Base-by-base conservation (phyloP, 2,888 invertebrate genomes). In the Pinctada fucata region DNA sequence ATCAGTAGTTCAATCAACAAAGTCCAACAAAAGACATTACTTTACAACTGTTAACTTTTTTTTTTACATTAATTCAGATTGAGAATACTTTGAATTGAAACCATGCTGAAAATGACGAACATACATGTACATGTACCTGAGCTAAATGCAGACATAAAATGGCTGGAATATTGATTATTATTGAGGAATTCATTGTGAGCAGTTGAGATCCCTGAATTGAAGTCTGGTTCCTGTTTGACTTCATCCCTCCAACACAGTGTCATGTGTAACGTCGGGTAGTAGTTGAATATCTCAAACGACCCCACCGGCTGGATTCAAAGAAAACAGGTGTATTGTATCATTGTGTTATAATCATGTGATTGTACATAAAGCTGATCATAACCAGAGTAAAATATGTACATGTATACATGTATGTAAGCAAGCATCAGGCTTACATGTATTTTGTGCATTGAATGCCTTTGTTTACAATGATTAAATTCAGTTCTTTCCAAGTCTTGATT, bases 221-320 rank as follows among this genome's bases (percentile, higher is more conserved):
- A 72, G 67, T 67, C 81, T 67, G 75, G 80, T 3, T 78, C 77
- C n/a, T 79, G 84, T 48, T 83, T 78, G 13, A 77, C 74, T 64
- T 83, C 82, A 48, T 86, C 85, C 50, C 83, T 84, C 97, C 97
- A 97, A 86, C 95, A 95, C 70, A 98, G 93, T 87, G 96, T 95
- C 89, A 98, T 95, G 93, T 97, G 97, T 2, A 98, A 93, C 80
- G 96, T 95, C 0, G 97, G 97, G 79, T 96, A 95, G 86, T 95
- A 95, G 93, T 95, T 95, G 90, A 96, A 96, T 78, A 95, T 94
- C 87, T 96, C 96, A 90, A 96, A 95, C 72, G 90, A 89, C 72
- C 90, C 89, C 13, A 90, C 83, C 64, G 86, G 83, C 91, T 92
- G 85, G 49, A 85, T 10, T 10, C 58, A 85, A 75, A 67, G 48